Evolutionary conservation across 2,888 invertebrate species (phyloP).

Genomic region (Allophyes oxyacanthae): DNA sequence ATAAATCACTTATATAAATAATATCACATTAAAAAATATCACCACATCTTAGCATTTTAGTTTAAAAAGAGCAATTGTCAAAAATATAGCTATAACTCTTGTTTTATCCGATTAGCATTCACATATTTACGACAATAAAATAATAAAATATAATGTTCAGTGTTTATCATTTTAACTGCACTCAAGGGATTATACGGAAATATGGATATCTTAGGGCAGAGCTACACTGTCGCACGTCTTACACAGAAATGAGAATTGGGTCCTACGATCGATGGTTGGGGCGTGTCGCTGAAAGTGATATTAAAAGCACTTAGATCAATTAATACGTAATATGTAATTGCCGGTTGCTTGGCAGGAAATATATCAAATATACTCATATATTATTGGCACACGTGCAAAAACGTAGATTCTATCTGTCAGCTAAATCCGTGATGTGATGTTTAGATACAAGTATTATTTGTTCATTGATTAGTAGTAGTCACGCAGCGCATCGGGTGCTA

Average conservation of each 20-base stretch:
- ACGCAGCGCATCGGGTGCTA: too few relatives aligned
- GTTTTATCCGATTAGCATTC: slow-evolving; percentile 23
- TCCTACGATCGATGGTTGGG: slow-evolving; percentile 8
- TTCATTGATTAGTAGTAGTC: too few relatives aligned
- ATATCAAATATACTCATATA: background rate
- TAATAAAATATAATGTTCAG: slow-evolving; percentile 37
- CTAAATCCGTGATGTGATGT: background rate
- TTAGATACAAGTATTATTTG: too few relatives aligned
- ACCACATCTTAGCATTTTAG: slow-evolving; percentile 28
- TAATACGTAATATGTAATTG: background rate
- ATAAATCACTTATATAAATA: slow-evolving; percentile 24
- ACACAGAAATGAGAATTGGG: background rate
- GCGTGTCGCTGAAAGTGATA: background rate
- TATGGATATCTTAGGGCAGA: slow-evolving; percentile 39
- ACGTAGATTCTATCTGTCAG: background rate
- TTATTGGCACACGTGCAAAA: slow-evolving; percentile 8
- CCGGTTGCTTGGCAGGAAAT: slow-evolving; percentile 6
- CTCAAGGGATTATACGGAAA: slow-evolving; percentile 48
- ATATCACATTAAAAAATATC: slow-evolving; percentile 35
- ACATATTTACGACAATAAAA: slow-evolving; percentile 48
- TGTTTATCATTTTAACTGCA: slow-evolving; percentile 55
- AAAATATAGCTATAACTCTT: too few relatives aligned
- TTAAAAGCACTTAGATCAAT: slow-evolving; percentile 27
- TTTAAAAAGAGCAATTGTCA: slow-evolving; percentile 17
- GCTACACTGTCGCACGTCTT: slow-evolving; percentile 19